These are phyloP conservation scores for Poeciliopsis presidionis DNA, from an alignment of 2,797 vertebrate genomes.

Conservation along the genomic window DNA sequence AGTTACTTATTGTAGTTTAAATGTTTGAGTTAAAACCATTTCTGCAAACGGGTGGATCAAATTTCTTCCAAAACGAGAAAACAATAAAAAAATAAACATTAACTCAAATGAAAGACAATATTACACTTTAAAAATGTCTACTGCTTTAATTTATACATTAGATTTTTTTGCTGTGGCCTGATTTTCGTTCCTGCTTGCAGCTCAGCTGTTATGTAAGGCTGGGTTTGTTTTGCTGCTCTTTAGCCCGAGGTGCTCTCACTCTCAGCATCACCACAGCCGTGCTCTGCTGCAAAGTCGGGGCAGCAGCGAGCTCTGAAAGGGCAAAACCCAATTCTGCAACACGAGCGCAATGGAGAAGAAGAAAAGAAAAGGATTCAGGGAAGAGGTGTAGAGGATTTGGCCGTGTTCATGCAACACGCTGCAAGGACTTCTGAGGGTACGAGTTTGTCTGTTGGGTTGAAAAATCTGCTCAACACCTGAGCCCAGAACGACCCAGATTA, in stretches of 20 bases:
- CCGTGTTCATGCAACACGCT: conserved; percentile 33
- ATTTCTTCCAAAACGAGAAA: not conserved
- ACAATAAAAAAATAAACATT: not conserved
- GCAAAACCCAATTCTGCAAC: conserved; percentile 46
- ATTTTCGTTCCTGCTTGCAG: conserved; percentile 32
- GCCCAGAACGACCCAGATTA: conserved; percentile 24
- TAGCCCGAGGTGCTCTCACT: conserved; percentile 65
- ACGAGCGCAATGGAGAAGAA: conserved; percentile 22
- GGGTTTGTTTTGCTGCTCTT: conserved; percentile 74
- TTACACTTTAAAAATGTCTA: not conserved
- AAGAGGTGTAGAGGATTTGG: not conserved
- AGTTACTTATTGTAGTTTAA: no score
- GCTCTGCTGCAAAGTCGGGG: conserved; percentile 43
- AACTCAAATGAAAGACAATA: not conserved
- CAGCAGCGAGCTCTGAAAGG: conserved; percentile 62
- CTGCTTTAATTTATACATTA: not conserved
- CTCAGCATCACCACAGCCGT: conserved; percentile 48
- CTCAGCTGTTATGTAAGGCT: conserved; percentile 71
- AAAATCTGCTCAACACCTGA: conserved; percentile 53
- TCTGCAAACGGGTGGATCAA: not conserved
- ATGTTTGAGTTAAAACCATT: not conserved
- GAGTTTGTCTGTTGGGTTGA: conserved; percentile 4
- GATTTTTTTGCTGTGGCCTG: not conserved
- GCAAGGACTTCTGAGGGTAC: not conserved
- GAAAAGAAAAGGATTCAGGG: conserved; percentile 28